A percentile compares a stretch with the other conserved stretches of the same genome.
Conservation (phyloP, 2,797 vertebrate species). For the Poeciliopsis gracilis region DNA sequence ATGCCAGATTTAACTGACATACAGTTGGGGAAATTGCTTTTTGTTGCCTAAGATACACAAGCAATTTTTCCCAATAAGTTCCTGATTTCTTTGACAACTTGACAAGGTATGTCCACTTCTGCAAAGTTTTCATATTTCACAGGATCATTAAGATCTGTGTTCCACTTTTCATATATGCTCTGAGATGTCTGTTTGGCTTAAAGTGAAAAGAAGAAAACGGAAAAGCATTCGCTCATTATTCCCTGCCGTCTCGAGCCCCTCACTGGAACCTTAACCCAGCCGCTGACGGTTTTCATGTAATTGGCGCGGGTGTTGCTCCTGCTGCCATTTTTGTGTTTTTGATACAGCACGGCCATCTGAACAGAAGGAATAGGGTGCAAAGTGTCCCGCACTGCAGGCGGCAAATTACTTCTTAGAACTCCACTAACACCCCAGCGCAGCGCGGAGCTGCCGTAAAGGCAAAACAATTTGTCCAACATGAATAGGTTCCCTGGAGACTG, state of each 20-base stretch:
- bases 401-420: constrained; percentile 79
- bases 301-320: constrained; percentile 67
- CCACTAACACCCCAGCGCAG: constrained; percentile 61
- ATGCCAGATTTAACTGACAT: constrained; percentile 36
- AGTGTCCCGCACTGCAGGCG: constrained; percentile 72
- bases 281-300: constrained; percentile 65
- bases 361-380: constrained; percentile 66
- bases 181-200: constrained; percentile 35
- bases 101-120: constrained; percentile 41
- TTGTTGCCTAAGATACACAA: constrained; percentile 21
- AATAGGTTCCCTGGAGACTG: constrained; percentile 76
- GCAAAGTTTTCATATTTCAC: constrained; percentile 50
- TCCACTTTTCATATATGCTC: constrained; percentile 52
- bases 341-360: constrained; percentile 53
- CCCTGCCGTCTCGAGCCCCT: constrained; percentile 42
- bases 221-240: constrained; percentile 58
- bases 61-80: constrained; percentile 32
- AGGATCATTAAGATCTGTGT: constrained; percentile 38
- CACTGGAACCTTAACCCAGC: constrained; percentile 51
- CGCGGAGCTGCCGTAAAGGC: constrained; percentile 71
- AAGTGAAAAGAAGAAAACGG: constrained; percentile 24
- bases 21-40: constrained; percentile 43
- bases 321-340: constrained; percentile 66
- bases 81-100: constrained; percentile 41
- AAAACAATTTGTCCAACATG: constrained; percentile 83